These are phyloP conservation scores for Caenorhabditis doughertyi DNA, from an alignment of 2,888 invertebrate species.

Conservation along the genomic window DNA sequence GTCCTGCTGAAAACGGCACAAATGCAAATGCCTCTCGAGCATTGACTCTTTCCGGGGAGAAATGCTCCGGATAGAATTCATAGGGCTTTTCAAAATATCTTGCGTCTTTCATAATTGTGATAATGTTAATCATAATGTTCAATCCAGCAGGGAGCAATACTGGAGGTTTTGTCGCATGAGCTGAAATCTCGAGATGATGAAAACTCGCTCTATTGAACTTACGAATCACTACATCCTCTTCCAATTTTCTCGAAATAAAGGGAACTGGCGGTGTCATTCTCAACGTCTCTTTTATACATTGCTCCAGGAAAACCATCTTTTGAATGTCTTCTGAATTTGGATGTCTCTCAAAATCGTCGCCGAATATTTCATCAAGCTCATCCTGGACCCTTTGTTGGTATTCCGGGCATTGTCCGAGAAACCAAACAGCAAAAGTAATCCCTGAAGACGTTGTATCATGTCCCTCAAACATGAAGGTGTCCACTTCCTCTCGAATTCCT, in stretches of 20 bases:
- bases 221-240: conserved; percentile 81
- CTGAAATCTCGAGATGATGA: conserved; percentile 5
- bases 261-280: conserved; percentile 79
- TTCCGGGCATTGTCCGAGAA: conserved; percentile 83
- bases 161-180: conserved; percentile 4
- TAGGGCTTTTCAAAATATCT: conserved; percentile 78
- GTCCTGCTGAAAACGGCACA: conserved; percentile 84
- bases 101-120: conserved; percentile 42
- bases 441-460: conserved; percentile 84
- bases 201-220: conserved; percentile 6
- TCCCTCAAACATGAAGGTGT: conserved; percentile 85
- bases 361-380: conserved; percentile 71
- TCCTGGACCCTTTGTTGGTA: conserved; percentile 80
- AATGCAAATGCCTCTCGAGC: conserved; percentile 84
- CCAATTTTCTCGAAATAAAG: conserved; percentile 72
- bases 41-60: conserved; percentile 81
- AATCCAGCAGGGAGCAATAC: conserved; percentile 47
- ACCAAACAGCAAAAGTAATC: conserved; percentile 83
- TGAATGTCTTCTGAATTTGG: conserved; percentile 80
- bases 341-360: conserved; percentile 62
- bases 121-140: conserved; percentile 37
- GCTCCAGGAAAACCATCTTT: conserved; percentile 76
- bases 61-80: conserved; percentile 83
- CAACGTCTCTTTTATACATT: conserved; percentile 79
- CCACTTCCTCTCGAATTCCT: conserved; percentile 83